A percentile compares a stretch with the other conserved stretches of the same genome.
phyloP scores from a whole-genome alignment of 1,140 invertebrate species.

The Catajapyx aquilonaris region DNA sequence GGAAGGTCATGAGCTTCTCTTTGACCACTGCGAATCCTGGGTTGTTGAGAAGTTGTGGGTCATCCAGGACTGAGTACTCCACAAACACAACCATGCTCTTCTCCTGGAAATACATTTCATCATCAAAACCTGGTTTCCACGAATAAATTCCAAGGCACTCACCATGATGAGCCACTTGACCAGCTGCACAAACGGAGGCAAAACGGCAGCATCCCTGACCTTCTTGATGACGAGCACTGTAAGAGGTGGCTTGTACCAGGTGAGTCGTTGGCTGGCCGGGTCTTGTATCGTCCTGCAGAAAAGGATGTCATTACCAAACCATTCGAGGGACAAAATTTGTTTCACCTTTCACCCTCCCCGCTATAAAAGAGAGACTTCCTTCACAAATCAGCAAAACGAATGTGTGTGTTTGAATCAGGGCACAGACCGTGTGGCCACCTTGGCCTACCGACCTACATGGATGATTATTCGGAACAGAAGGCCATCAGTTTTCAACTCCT shows the following conservation, averaged over 20 bases:
- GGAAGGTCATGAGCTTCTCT: slow-evolving; percentile 73
- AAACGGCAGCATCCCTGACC: slow-evolving; percentile 68
- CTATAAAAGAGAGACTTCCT: too few relatives aligned
- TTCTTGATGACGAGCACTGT: slow-evolving; percentile 92
- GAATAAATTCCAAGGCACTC: too few relatives aligned
- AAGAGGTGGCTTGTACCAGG: slow-evolving; percentile 88
- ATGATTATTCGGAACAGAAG: too few relatives aligned
- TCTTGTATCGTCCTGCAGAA: slow-evolving; percentile 82
- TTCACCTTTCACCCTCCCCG: too few relatives aligned
- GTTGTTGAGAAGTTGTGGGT: slow-evolving; percentile 47
- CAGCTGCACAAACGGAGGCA: slow-evolving; percentile 79
- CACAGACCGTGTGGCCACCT: too few relatives aligned
- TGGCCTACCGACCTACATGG: too few relatives aligned
- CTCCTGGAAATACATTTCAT: slow-evolving; percentile 33
- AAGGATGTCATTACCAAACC: too few relatives aligned
- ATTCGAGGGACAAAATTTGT: too few relatives aligned
- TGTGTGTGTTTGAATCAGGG: too few relatives aligned
- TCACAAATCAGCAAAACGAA: too few relatives aligned
- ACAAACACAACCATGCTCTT: slow-evolving; percentile 89
- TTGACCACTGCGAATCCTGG: slow-evolving; percentile 43
- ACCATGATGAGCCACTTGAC: slow-evolving; percentile 83
- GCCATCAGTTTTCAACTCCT: too few relatives aligned
- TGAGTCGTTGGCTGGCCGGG: slow-evolving; percentile 81
- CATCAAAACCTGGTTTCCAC: too few relatives aligned
- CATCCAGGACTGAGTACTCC: slow-evolving; percentile 70